Evolutionary conservation across 2,113 vertebrate genomes (phyloP), one percentile per base, ranked within the genome.

Genomic region (Hippocampus barbouri): DNA sequence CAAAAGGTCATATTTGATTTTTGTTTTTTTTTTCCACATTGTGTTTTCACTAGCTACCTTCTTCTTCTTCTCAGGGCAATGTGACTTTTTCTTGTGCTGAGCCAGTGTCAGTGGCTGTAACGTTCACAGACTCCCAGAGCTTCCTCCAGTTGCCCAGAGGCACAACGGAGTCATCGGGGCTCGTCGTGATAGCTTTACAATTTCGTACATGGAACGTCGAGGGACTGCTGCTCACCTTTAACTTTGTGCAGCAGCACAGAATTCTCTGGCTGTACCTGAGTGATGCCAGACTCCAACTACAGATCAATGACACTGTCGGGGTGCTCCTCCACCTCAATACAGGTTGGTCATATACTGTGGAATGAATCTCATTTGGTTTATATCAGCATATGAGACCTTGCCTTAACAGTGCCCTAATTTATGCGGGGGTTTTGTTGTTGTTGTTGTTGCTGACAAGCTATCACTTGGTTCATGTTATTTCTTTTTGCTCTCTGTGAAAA

Each of bases 161-260:
- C 45, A 40, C 83, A 61, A 47, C 76, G 1, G 71, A 79, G 85
- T 74, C 72, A 1, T 80, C 78, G 0, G 82, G 69, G 64, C 9
- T 71, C 0, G 45, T 94, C 60, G 84, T 86, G 3, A 75, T 94
- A 56, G 85, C 76, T 47, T 94, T 99, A 82, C 93, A 98, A 66
- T 96, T 98, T 86, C 92, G 95, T 56, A 98, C 96, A 0, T 99
- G 97, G 97, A 97, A 98, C 86, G 92, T 89, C 59, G 93, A 83
- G 0, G 97, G 96, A n/a, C 91, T 96, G 64, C 87, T 99, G 0
- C 79, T 97, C 63, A 94, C 91, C 80, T 92, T 84, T 74, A 93
- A 92, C 85, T 87, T 95, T 5, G 89, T 85, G 0, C 79, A 86
- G n/a, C 73, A 88, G 72, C 88, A 90, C 0, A 91, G 91, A 21